Base-by-base conservation (phyloP, 2,888 invertebrate genomes). In the Rhagium mordax region DNA sequence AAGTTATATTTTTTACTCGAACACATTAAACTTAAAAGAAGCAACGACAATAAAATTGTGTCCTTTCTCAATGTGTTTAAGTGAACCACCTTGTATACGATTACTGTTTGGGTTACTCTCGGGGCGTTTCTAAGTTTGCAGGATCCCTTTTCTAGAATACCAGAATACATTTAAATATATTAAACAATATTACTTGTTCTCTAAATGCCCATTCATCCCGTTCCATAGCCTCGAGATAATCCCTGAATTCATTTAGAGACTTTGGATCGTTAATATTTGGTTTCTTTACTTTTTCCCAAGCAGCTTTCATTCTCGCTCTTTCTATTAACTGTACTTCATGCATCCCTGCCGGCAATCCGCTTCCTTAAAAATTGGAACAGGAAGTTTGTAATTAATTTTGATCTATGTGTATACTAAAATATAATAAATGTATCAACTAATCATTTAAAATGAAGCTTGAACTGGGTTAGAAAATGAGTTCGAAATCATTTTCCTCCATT, bases 191-290 rank as follows among this genome's bases (percentile, higher is more conserved):
- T 76, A 94, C 94, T 77, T 93, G 91, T 84, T 96, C 96, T 74
- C 96, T 90, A 67, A 94, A 93, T 8, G 94, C 90, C 96, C 96
- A 96, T 83, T 96, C 93, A 79, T 95, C 93, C 73, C 93, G 91
- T 86, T 96, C 96, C 77, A 96, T 91, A n/a, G 94, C 94, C 61
- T 91, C 91, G 76, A 96, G 90, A 81, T 95, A 91, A n/a, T 88
- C 89, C 13, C 91, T 89, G 3, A 93, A 88, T 62, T 89, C 88
- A 81, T 92, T 92, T 83, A 91, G 91, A 81, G 92, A 91, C 82
- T 87, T 86, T 24, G 88, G 87, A 21, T 88, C 85, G 71, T 89
- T 89, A 65, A 91, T 86, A 47, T 83, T 78, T 16, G 91, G 90
- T 1, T 91, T 90, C 65, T 93, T 86, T 0, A 89, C 86, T 33